Base-by-base conservation (phyloP, 2,113 vertebrate species). In the Cottus gobio region DNA sequence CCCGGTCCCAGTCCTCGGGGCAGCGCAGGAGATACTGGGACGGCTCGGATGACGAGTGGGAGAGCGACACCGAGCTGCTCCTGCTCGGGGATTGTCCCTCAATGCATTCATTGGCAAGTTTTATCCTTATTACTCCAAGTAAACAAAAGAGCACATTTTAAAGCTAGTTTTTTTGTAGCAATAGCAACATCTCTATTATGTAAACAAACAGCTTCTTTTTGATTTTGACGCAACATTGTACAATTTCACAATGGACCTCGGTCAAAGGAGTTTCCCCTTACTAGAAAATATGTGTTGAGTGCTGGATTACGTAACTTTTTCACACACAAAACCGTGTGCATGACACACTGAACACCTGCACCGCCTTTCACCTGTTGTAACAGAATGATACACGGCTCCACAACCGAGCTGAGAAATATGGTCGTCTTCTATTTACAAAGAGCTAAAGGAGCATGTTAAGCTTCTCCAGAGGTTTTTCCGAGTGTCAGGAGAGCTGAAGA, bases 11-110 rank as follows among this genome's bases (percentile, higher is more conserved):
- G 79, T 89, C 90, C 20, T 92, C 93, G 0, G 93, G 93, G 20
- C 85, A 89, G 71, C 90, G 90, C 28, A 37, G 85, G 75, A 86
- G 92, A 31, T 89, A 89, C 85, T 90, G 90, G 89, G 92, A 91
- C 3, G 86, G 83, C 52, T 91, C 87, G 0, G 91, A 93, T 5
- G 92, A 94, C n/a, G 92, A 93, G 83, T 92, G 91, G 82, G 93
- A 88, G 22, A 91, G 87, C n/a, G 93, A 93, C 83, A 58, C 84
- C 0, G 91, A 88, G 75, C 71, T 92, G 10, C 85, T 91, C 9
- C 85, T 92, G 37, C 77, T 92, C 5, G 90, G 83, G 8, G 86
- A 88, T 36, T 89, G 83, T 73, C 75, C 77, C 42, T 62, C 87
- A 44, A 77, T 75, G 61, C 77, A 80, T 48, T 75, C 85, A 67